A percentile compares a stretch with the other conserved stretches of the same genome.
phyloP scores from a whole-genome alignment of 2,113 vertebrate genomes.

The Notechis scutatus region DNA sequence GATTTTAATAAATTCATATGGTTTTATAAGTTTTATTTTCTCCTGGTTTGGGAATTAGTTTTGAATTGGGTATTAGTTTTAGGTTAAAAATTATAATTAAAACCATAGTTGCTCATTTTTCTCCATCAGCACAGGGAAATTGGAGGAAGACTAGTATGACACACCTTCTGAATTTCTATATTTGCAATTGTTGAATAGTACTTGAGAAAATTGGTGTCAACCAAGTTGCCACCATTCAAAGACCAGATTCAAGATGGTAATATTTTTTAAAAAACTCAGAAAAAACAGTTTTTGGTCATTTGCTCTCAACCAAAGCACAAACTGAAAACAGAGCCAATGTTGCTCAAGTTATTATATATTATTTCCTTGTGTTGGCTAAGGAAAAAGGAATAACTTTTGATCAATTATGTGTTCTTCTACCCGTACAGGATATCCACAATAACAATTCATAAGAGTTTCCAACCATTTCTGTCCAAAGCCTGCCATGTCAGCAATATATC shows the following conservation, averaged over 20 bases:
- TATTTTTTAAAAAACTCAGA: neutral
- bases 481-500: neutral
- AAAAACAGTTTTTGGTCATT: neutral
- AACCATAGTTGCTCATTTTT: neutral
- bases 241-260: neutral
- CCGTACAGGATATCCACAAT: neutral
- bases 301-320: neutral
- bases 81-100: neutral
- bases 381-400: neutral
- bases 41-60: neutral
- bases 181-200: neutral
- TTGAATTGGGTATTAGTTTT: neutral
- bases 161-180: neutral
- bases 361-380: neutral
- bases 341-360: neutral
- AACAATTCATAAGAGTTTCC: neutral
- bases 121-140: neutral
- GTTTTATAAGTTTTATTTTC: neutral
- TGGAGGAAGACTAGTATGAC: neutral
- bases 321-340: fast-evolving
- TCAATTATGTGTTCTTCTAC: neutral
- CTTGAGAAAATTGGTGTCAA: neutral
- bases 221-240: neutral
- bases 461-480: neutral
- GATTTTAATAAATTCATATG: neutral